These are phyloP conservation scores for Archocentrus centrarchus DNA, from an alignment of 2,113 vertebrate genomes.

Conservation along the genomic window DNA sequence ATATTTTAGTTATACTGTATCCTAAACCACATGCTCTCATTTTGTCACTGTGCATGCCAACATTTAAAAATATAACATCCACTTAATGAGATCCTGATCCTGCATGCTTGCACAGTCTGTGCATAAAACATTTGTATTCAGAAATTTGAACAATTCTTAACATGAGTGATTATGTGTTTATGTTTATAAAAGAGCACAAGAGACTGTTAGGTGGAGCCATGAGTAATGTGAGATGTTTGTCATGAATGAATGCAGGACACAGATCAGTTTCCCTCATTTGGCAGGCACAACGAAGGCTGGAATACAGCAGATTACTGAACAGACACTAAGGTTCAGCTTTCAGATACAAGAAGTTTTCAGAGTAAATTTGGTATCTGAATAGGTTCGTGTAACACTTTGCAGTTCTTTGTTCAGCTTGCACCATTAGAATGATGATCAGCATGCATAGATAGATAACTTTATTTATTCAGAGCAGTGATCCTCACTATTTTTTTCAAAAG, in stretches of 20 bases:
- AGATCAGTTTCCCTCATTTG: slow-evolving; percentile 65
- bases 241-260: slow-evolving; percentile 71
- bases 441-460: neutral
- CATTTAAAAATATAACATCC: neutral
- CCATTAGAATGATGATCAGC: neutral
- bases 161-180: neutral
- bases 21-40: neutral
- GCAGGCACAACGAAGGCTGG: slow-evolving; percentile 16
- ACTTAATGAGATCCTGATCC: neutral
- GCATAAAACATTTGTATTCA: neutral
- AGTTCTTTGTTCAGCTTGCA: neutral
- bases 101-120: neutral
- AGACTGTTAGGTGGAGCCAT: slow-evolving; percentile 14
- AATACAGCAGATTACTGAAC: neutral
- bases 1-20: neutral
- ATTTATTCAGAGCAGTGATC: neutral
- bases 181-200: slow-evolving; percentile 1
- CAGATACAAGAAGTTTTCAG: neutral
- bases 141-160: neutral
- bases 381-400: neutral
- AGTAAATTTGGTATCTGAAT: neutral
- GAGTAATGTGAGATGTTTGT: slow-evolving; percentile 64
- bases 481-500: too few species aligned
- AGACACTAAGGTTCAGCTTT: neutral
- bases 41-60: neutral